Percentiles rank a stretch among this genome's conserved stretches.
Conservation (phyloP, 37 sponge, comb jelly and placozoan genomes). For the Agelas oroides region DNA sequence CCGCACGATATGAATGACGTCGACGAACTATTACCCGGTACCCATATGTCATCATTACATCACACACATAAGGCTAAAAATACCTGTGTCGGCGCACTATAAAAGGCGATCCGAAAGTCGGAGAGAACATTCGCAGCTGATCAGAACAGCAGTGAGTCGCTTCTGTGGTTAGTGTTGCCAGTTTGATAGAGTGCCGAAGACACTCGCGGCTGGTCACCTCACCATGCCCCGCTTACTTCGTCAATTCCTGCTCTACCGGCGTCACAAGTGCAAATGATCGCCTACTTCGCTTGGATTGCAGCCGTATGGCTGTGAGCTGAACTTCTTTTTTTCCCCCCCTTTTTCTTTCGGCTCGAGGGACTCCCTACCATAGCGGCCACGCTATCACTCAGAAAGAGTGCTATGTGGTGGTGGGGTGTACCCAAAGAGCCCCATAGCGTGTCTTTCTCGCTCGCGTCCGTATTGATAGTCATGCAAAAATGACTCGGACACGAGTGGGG, state of each 20-base stretch:
- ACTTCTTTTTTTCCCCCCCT: neutral
- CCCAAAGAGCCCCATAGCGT: slow-evolving; percentile 52
- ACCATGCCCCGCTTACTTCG: slow-evolving; percentile 31
- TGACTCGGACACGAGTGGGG: too few species aligned
- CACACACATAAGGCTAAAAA: too few species aligned
- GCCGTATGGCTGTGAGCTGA: slow-evolving; percentile 7
- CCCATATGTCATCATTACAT: too few species aligned
- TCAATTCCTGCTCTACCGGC: neutral
- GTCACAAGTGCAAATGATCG: neutral
- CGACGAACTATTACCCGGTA: too few species aligned
- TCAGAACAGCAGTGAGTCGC: slow-evolving; percentile 31
- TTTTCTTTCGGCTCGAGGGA: slow-evolving; percentile 34
- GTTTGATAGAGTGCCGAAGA: neutral
- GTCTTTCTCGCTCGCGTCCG: slow-evolving; percentile 3
- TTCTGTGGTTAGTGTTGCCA: neutral
- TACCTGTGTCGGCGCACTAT: too few species aligned
- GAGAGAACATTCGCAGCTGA: slow-evolving; percentile 17
- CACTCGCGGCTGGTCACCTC: neutral
- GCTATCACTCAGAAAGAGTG: slow-evolving; percentile 66
- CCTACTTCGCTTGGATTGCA: slow-evolving; percentile 25
- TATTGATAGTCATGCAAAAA: too few species aligned
- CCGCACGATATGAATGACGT: too few species aligned
- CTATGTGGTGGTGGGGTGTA: slow-evolving; percentile 60
- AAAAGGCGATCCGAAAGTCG: neutral
- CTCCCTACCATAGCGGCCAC: slow-evolving; percentile 63